Base-by-base conservation (phyloP, 2,113 vertebrate species). In the Psettodes erumei region DNA sequence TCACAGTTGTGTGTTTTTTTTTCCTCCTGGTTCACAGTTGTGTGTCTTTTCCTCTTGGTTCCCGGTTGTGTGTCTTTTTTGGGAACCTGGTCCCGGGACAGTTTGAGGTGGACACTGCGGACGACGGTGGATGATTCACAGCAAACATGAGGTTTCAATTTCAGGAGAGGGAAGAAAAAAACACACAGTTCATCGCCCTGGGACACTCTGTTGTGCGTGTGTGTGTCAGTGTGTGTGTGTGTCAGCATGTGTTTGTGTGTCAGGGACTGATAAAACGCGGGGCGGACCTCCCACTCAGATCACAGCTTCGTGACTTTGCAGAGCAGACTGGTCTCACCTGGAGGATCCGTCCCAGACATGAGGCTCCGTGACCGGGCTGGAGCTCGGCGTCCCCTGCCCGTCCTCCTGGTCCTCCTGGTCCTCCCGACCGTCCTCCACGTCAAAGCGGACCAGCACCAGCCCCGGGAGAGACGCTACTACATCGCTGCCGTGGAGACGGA, bases 401-500 rank as follows among this genome's bases (percentile, higher is more conserved):
- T 90, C 47, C 67, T 93, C 62, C 77, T 89, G 68, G 45, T 30
- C 4, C 38, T 90, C 47, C 67, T 93, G 72, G 54, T 65, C 65
- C 77, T 91, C 28, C 69, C 93, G 53, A 33, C 56, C n/a, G 33
- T 77, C 6, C 30, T 77, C 2, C 56, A 55, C 3, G 70, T 76
- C 23, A 27, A 50, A 42, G 82, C 86, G 0, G 40, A 79, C 3
- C 70, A 73, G 69, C 58, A 4, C 3, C 51, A 15, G 32, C 62
- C 83, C 65, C 81, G 68, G 28, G 90, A 93, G 79, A 91, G 93
- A 84, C 92, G 82, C 25, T 94, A 93, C 54, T 93, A 93, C 48
- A 90, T 95, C 8, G 94, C 94, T 58, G 94, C 93, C 45, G 93
- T 93, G 13, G 89, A 92, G 64, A 90, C 93, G 25, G 63, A 94